Evolutionary conservation across 2,113 vertebrate species (phyloP).

Genomic region (Ornithorhynchus anatinus): DNA sequence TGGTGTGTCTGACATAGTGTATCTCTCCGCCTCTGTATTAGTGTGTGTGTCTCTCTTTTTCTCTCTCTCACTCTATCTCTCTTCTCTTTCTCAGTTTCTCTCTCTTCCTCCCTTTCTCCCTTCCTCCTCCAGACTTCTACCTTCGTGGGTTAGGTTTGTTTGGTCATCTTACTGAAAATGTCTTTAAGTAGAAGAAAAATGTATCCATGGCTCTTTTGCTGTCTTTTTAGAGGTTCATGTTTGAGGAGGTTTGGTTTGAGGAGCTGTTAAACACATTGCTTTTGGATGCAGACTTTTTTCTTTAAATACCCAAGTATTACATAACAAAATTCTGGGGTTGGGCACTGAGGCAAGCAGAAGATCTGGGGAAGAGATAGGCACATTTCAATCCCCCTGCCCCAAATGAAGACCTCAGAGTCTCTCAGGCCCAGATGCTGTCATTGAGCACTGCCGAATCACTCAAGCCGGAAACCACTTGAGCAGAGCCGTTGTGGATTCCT

Average conservation of each 20-base stretch:
- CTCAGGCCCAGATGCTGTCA: no score
- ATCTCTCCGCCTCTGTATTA: no score
- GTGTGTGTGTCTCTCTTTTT: neutral
- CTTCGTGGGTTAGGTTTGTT: constrained; percentile 27
- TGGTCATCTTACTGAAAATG: constrained; percentile 33
- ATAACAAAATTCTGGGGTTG: constrained; percentile 5
- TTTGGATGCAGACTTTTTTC: constrained; percentile 29
- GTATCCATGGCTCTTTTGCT: constrained; percentile 50
- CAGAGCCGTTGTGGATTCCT: no score
- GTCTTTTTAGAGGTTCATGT: constrained; percentile 56
- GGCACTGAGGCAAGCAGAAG: no score
- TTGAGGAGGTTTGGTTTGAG: no score
- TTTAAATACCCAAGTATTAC: constrained; percentile 34
- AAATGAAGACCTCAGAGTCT: no score
- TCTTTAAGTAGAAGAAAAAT: constrained; percentile 43
- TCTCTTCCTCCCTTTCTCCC: constrained; percentile 5
- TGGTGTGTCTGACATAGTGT: no score
- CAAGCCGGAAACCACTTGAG: no score
- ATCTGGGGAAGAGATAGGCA: no score
- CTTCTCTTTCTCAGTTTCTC: constrained; percentile 1
- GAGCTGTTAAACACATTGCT: constrained; percentile 49
- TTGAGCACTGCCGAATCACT: no score
- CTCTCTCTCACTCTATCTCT: neutral
- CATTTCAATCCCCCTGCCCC: no score
- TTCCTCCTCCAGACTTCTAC: neutral